Evolutionary conservation across 1,140 invertebrate species (phyloP), one percentile per base, ranked within the genome.

Genomic region (Lucilia sericata): DNA sequence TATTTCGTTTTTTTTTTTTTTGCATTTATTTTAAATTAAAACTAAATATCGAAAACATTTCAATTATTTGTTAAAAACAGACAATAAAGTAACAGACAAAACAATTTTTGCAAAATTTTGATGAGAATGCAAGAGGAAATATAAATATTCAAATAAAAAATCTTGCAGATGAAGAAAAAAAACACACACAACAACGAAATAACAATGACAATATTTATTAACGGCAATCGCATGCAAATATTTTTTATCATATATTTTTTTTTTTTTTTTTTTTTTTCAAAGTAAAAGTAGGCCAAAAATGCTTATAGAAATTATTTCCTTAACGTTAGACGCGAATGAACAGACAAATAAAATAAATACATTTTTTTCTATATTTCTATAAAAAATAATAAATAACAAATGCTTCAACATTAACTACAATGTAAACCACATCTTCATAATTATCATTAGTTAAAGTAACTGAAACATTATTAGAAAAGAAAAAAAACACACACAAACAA

Each of bases 231-330:
- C 65, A 70, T 70, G 65, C 65, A 70, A 70, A 70, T 70, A 70
- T 70, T 70, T 70, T 21, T 70, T 17, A 14, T 8, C 13, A n/a
- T n/a, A n/a, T n/a, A n/a, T n/a, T n/a, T n/a, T n/a, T n/a, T 14
- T 8, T 60, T 60, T 5, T n/a, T n/a, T 17, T 70, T 70, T 21
- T 70, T 70, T 70, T 70, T 12, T 70, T 70, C 42, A 80, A 80
- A 80, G 76, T 80, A 80, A 80, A 80, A 80, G 76, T 80, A 80
- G 76, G 76, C 76, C 76, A 80, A 49, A 80, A 80, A 80, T 51
- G 76, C n/a, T 19, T 19, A 51, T 80, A 21, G 76, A 80, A 21
- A 80, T 80, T 80, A 80, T 80, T 80, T 80, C 76, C 76, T 80
- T 49, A 70, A 25, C 65, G n/a, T 70, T n/a, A 70, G n/a, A 19